A percentile compares a stretch with the other conserved stretches of the same genome.
phyloP scores from a whole-genome alignment of 2,888 invertebrate species.

The Adelognathus sp. region DNA sequence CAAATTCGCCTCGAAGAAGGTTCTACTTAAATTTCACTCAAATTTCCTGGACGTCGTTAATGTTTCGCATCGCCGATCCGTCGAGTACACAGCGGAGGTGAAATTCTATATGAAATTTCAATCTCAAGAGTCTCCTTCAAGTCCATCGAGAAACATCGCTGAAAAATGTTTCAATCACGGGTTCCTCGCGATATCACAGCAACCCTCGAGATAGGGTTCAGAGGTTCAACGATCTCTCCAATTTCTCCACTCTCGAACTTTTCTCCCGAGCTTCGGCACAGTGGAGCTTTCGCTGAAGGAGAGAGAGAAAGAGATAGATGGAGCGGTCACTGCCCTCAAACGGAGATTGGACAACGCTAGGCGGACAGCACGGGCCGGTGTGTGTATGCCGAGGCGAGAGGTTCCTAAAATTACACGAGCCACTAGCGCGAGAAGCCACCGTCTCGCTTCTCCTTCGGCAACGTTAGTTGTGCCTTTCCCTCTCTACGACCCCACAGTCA shows the following conservation, averaged over 20 bases:
- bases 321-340: constrained; percentile 56
- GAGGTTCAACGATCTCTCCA: constrained; percentile 10
- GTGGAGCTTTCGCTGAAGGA: no score
- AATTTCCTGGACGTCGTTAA: no score
- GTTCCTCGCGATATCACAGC: no score
- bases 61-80: no score
- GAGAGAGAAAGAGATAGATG: constrained; percentile 10
- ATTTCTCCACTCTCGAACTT: constrained; percentile 14
- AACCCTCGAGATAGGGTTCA: not conserved
- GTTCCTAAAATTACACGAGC: constrained; percentile 64
- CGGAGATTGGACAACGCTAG: constrained; percentile 45
- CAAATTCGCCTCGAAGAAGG: no score
- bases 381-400: constrained; percentile 36
- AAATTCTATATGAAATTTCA: no score
- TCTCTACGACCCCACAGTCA: not conserved
- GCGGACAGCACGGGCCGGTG: constrained; percentile 33
- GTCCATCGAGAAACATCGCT: no score
- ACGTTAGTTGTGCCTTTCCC: not conserved
- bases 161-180: no score
- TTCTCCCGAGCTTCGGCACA: not conserved
- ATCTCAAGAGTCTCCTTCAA: no score
- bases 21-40: no score
- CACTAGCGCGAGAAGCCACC: constrained; percentile 27
- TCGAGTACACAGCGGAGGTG: no score
- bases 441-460: constrained; percentile 17